Conservation (phyloP, 2,888 invertebrate genomes). For the Harpagoxenus sublaevis region DNA sequence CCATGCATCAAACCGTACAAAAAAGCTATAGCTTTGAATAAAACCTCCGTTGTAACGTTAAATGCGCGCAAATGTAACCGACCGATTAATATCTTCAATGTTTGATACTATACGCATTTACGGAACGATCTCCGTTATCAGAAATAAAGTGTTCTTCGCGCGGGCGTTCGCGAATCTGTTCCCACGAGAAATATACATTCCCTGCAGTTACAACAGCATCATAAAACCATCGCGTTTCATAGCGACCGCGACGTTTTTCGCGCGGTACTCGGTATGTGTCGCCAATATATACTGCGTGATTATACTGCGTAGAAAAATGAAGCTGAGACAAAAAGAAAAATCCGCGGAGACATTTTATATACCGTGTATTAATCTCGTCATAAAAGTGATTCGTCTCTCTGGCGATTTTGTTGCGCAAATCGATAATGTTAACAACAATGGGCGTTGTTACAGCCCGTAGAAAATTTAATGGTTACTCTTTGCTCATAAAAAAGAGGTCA, state of each 20-base stretch:
- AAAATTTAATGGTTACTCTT: conserved; percentile 6
- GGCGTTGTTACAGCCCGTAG: background rate
- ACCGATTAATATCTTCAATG: conserved; percentile 30
- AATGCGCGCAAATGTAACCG: conserved; percentile 6
- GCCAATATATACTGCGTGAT: conserved; percentile 31
- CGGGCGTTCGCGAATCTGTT: conserved; percentile 2
- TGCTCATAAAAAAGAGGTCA: background rate
- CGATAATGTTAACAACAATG: conserved; percentile 21
- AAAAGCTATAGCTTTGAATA: background rate
- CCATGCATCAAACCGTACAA: background rate
- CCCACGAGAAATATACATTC: conserved; percentile 27
- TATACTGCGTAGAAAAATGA: conserved; percentile 38
- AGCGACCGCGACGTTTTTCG: conserved; percentile 32
- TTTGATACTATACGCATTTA: conserved; percentile 31
- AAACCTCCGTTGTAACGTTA: background rate
- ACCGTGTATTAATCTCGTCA: background rate
- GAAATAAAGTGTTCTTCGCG: conserved; percentile 26
- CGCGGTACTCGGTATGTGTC: conserved; percentile 16
- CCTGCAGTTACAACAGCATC: conserved; percentile 36
- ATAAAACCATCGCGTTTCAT: conserved; percentile 49
- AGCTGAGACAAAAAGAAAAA: conserved; percentile 2
- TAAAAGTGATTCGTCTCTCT: conserved; percentile 8
- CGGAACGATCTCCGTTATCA: conserved; percentile 16
- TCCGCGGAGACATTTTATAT: conserved; percentile 15
- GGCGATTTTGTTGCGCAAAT: conserved; percentile 6